phyloP scores from a whole-genome alignment of 1,140 invertebrate species.

The Oryctes rhinoceros region DNA sequence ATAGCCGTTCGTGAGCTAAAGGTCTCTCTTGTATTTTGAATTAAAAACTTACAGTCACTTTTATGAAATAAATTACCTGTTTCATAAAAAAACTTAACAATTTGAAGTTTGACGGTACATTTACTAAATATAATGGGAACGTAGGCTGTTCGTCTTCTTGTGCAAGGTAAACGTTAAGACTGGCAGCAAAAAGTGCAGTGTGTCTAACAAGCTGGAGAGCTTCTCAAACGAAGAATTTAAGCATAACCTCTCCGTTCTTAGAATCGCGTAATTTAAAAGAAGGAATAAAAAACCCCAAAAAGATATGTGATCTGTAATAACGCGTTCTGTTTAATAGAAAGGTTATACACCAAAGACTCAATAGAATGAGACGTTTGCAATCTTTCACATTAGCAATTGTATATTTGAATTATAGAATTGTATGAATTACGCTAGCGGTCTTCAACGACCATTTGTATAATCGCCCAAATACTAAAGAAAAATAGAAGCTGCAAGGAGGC shows the following conservation, averaged over 20 bases:
- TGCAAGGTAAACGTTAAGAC: background rate
- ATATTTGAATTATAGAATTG: no score
- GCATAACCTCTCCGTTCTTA: background rate
- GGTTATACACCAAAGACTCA: background rate
- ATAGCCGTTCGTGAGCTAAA: background rate
- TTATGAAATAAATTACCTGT: background rate
- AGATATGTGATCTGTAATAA: background rate
- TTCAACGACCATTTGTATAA: no score
- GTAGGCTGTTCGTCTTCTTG: background rate
- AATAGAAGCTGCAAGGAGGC: no score
- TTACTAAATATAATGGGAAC: constrained; percentile 1
- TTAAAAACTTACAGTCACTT: background rate
- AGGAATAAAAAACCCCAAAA: background rate
- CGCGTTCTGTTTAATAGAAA: background rate
- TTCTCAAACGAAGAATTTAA: background rate
- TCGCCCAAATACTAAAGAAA: no score
- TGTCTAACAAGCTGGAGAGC: background rate
- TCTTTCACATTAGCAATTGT: no score
- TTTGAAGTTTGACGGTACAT: constrained; percentile 5
- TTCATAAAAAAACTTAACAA: constrained; percentile 1
- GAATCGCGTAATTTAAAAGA: background rate
- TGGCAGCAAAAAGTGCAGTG: background rate
- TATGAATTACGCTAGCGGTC: no score
- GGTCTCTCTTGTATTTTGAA: background rate
- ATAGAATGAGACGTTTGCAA: no score